Evolutionary conservation across 2,888 invertebrate genomes (phyloP), one percentile per base, ranked within the genome.

Genomic region (Nephrotoma guestfalica): DNA sequence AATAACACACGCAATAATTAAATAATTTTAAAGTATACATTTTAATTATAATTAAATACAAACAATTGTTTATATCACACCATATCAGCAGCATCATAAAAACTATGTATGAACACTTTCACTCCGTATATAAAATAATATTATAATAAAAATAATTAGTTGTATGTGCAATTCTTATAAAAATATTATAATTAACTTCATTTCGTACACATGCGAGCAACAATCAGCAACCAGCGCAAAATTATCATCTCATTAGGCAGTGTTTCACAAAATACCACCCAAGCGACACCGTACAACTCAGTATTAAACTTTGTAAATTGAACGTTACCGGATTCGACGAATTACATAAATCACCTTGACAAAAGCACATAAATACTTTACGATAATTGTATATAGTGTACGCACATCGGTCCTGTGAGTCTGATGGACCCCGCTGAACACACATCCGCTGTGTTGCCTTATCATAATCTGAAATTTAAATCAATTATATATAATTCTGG

Each of bases 351-450:
- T 98, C 97, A 5, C 98, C 98, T 89, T 94, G 94, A 89, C 98
- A 98, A 90, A 98, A 96, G 90, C 98, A 98, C 96, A 97, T 96
- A 89, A 95, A 95, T 0, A 97, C 97, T 90, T 95, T 95, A 89
- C 95, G 95, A 89, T 95, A 94, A 89, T 96, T 95, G 93, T 95
- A 96, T 89, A 95, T 93, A 0, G 97, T 97, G 89, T 96, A 96
- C 0, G 97, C 97, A 91, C 98, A 98, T 84, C 98, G 93, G 90
- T 97, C 97, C 91, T 97, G 97, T 88, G 94, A 95, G 90, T 98
- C 98, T 87, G 96, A 96, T 4, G 97, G 97, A 0, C 97, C 96
- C 87, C 97, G 93, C 90, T 96, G 97, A 0, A 98, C 93, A 89
- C 98, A 98, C 93, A 96, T 94, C 88, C 98, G 93, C 91, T 98